Base-by-base conservation (phyloP, 2,797 vertebrate species). In the Ambastaia sidthimunki region DNA sequence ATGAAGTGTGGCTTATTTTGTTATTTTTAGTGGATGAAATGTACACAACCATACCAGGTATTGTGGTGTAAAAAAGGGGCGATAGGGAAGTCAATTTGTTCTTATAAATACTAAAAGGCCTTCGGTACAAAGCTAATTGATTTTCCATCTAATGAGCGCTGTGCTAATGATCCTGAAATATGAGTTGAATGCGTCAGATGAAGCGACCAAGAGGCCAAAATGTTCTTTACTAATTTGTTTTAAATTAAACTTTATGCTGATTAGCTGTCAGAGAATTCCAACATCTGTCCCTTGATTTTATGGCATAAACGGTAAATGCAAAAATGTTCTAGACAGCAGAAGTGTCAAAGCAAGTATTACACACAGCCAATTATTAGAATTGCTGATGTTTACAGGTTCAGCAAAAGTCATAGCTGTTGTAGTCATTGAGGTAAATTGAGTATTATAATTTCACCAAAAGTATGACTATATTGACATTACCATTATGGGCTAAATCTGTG, bases 101-200 rank as follows among this genome's bases (percentile, higher is more conserved):
- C 67, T 68, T 25, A 82, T 79, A 81, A 83, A 81, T 81, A 83
- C 81, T 85, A 83, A 76, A 85, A 83, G 82, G 79, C 82, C 72
- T 83, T 81, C 50, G 60, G 63, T 79, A 79, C 62, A 71, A 71
- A 85, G 74, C 68, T 79, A 83, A 85, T 83, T 83, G 81, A 85
- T 85, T 78, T 85, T 83, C 71, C 37, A 65, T 79, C 68, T 83
- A 83, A 83, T 83, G 68, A 81, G 62, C 63, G 67, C 71, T 23
- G 25, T 18, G 60, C 34, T 80, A 83, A 85, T 83, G 84, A 74
- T 63, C 52, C 76, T 81, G 68, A 66, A 75, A 76, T 69, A 54
- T 71, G 41, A 63, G 31, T 69, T 71, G 67, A 37, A 52, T 13
- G 70, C 77, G 57, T 66, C n/a, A 55, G 11, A 31, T 80, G 66